Conservation (phyloP, 2,797 vertebrate species). For the Gobio occitaniae region DNA sequence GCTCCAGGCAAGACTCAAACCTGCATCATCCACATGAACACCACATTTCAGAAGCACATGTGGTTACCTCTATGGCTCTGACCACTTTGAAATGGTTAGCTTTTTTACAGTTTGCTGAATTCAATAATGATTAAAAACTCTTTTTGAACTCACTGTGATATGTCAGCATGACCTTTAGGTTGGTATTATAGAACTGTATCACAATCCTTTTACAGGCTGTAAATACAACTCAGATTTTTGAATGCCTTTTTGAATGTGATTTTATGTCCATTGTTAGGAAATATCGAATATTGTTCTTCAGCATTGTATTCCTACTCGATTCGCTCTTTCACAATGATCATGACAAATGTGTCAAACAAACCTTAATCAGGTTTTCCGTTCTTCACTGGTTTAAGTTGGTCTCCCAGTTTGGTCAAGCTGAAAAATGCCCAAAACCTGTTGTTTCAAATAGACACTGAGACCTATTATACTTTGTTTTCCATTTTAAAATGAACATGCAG, state of each 20-base stretch:
- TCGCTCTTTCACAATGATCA: constrained; percentile 15
- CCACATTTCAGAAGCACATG: not conserved
- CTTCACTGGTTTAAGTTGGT: not conserved
- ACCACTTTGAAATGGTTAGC: not conserved
- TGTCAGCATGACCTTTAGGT: constrained; percentile 34
- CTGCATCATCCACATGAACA: not conserved
- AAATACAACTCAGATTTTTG: not conserved
- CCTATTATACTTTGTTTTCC: not conserved
- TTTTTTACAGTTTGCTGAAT: constrained; percentile 2
- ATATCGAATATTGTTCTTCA: not conserved
- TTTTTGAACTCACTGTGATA: not conserved
- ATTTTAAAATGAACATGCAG: constrained; percentile 3
- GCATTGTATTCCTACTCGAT: constrained; percentile 9
- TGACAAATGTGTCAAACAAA: constrained; percentile 7
- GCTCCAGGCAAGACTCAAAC: not conserved
- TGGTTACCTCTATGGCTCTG: not conserved
- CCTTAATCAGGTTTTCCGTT: not conserved
- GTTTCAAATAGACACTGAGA: not conserved
- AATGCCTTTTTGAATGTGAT: not conserved
- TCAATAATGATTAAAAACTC: not conserved
- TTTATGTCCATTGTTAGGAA: not conserved
- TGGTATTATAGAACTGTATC: not conserved
- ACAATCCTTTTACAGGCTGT: not conserved
- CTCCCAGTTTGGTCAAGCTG: not conserved
- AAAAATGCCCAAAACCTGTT: not conserved